phyloP scores from a whole-genome alignment of 2,113 vertebrate genomes.

The Percina caprodes region DNA sequence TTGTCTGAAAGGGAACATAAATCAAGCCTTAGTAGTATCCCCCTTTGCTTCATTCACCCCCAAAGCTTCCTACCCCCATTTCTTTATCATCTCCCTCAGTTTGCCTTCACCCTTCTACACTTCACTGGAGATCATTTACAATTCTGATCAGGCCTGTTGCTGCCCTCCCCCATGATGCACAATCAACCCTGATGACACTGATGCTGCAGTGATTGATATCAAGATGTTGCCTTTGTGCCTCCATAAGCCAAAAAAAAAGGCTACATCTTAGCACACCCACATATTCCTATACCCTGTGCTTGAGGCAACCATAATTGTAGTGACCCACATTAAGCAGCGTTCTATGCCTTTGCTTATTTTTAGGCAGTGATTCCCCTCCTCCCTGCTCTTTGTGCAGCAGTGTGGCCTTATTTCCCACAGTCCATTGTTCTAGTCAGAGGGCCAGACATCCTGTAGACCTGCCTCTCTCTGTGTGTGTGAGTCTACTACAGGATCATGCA shows the following conservation, averaged over 20 bases:
- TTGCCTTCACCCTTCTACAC: constrained; percentile 2
- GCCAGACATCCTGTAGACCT: constrained; percentile 73
- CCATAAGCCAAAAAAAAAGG: not conserved
- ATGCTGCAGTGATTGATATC: constrained; percentile 28
- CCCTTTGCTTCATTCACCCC: not conserved
- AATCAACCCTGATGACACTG: not conserved
- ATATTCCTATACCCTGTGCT: constrained; percentile 4
- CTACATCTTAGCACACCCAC: not conserved
- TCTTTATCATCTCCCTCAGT: not conserved
- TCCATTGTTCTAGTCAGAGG: constrained; percentile 67
- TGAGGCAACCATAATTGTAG: not conserved
- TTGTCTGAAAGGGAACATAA: not conserved
- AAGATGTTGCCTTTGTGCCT: constrained; percentile 11
- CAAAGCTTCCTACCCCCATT: constrained; percentile 5
- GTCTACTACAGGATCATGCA: not conserved
- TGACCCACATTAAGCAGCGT: constrained; percentile 43
- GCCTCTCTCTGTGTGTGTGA: not conserved
- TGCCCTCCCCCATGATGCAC: not conserved
- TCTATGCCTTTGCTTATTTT: constrained; percentile 49
- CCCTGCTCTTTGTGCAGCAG: constrained; percentile 57
- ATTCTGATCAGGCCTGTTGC: constrained; percentile 40
- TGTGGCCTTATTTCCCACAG: constrained; percentile 50
- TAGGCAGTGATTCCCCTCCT: constrained; percentile 47
- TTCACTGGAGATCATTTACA: constrained; percentile 44
- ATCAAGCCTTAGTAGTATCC: not conserved